Evolutionary conservation across 1,140 invertebrate genomes (phyloP).

Genomic region (Drosophila bifasciata): DNA sequence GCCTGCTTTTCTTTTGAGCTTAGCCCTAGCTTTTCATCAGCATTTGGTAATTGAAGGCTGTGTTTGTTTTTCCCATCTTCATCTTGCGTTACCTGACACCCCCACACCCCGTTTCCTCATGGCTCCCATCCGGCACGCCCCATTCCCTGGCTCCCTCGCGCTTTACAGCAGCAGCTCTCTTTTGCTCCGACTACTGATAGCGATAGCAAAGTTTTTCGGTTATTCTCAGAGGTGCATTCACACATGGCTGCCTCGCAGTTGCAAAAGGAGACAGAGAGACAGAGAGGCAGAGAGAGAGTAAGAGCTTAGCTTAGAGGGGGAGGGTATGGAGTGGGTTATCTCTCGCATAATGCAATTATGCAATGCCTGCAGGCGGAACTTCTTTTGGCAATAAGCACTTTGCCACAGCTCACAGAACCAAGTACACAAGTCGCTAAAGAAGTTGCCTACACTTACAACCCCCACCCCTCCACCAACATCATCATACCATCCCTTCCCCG

Average conservation of each 20-base stretch:
- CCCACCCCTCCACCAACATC: too few species aligned
- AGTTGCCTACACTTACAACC: constrained; percentile 8
- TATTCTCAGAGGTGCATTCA: constrained; percentile 71
- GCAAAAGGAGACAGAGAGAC: constrained; percentile 13
- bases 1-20: constrained; percentile 28
- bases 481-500: too few species aligned
- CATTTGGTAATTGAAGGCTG: constrained; percentile 68
- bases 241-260: constrained; percentile 64
- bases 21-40: constrained; percentile 50
- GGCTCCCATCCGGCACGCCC: too few species aligned
- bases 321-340: neutral
- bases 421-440: constrained; percentile 57
- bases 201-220: constrained; percentile 60
- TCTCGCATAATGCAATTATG: constrained; percentile 71
- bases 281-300: too few species aligned
- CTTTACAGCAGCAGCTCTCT: neutral
- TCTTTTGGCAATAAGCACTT: constrained; percentile 67
- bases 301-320: neutral
- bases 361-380: constrained; percentile 55
- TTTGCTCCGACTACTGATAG: constrained; percentile 54
- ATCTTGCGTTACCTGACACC: too few species aligned
- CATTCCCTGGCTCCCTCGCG: neutral
- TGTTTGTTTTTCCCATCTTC: constrained; percentile 10
- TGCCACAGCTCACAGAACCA: constrained; percentile 69
- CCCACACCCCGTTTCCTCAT: too few species aligned